Evolutionary conservation across 1,140 invertebrate genomes (phyloP).

Genomic region (Meloidogyne chitwoodi): DNA sequence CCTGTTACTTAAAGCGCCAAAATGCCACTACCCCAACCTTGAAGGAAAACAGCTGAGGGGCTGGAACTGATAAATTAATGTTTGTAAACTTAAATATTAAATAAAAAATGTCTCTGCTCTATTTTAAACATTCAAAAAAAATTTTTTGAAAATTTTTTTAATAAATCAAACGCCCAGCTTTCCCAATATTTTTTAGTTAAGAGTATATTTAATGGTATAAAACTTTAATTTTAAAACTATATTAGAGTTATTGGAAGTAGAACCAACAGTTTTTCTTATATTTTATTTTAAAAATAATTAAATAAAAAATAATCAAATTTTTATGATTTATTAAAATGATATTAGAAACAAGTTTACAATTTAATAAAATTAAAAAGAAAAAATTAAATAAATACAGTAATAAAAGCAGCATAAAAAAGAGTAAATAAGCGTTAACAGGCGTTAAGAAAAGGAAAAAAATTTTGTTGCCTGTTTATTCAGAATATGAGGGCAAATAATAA

Average conservation of each 20-base stretch:
- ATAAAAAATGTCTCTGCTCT: not conserved
- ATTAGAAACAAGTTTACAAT: not conserved
- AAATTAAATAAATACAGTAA: not conserved
- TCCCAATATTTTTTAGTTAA: not conserved
- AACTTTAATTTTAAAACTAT: not conserved
- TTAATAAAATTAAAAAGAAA: not conserved
- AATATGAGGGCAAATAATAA: not conserved
- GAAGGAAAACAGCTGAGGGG: not conserved
- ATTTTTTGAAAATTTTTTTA: not conserved
- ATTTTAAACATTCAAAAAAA: not conserved
- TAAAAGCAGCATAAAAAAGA: not conserved
- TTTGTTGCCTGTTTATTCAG: not conserved
- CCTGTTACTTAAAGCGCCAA: not conserved
- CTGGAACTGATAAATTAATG: not conserved
- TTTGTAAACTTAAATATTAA: not conserved
- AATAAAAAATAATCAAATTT: not conserved
- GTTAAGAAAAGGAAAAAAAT: not conserved
- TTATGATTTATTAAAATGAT: not conserved
- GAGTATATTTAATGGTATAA: not conserved
- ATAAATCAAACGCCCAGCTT: not conserved
- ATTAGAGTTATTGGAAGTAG: not conserved
- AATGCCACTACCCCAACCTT: not conserved
- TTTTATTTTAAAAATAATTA: not conserved
- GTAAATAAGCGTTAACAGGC: not conserved
- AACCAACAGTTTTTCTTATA: no score